A percentile compares a stretch with the other conserved stretches of the same genome.
phyloP scores from a whole-genome alignment of 64 coral and sea anemone species.

The Stichodactyla mertensii region DNA sequence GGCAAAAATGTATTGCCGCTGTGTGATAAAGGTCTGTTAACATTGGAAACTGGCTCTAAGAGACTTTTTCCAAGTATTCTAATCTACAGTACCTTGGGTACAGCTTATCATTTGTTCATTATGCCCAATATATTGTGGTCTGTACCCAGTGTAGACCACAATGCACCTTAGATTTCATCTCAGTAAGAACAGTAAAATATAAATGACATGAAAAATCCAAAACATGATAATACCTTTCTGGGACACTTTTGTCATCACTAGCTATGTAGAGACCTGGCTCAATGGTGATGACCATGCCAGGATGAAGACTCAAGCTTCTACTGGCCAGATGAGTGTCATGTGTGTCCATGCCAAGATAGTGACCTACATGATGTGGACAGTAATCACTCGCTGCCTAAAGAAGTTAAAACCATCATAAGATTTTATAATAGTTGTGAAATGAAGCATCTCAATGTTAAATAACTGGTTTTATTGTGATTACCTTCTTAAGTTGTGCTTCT shows the following conservation, averaged over 20 bases:
- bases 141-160: too few species aligned
- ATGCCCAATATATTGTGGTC: too few species aligned
- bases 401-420: not conserved
- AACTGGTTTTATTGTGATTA: not conserved
- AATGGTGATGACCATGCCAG: slow-evolving; percentile 81
- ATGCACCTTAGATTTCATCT: too few species aligned
- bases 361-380: slow-evolving; percentile 89
- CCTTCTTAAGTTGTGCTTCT: slow-evolving; percentile 37
- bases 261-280: slow-evolving; percentile 94
- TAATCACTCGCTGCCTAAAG: slow-evolving; percentile 56
- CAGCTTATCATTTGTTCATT: too few species aligned
- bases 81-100: too few species aligned
- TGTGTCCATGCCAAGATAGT: slow-evolving; percentile 95
- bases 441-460: too few species aligned
- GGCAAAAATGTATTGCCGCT: too few species aligned
- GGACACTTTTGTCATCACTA: slow-evolving; percentile 52
- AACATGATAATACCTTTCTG: slow-evolving; percentile 37
- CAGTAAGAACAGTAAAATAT: not conserved
- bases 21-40: too few species aligned
- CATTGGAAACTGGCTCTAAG: too few species aligned
- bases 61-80: too few species aligned
- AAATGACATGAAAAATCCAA: not conserved
- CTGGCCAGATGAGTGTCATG: slow-evolving; percentile 90
- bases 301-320: slow-evolving; percentile 63
- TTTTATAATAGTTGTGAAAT: too few species aligned